A percentile compares a stretch with the other conserved stretches of the same genome.
Evolutionary conservation across 2,888 invertebrate species (phyloP).

Genomic region (Oscheius sp.): DNA sequence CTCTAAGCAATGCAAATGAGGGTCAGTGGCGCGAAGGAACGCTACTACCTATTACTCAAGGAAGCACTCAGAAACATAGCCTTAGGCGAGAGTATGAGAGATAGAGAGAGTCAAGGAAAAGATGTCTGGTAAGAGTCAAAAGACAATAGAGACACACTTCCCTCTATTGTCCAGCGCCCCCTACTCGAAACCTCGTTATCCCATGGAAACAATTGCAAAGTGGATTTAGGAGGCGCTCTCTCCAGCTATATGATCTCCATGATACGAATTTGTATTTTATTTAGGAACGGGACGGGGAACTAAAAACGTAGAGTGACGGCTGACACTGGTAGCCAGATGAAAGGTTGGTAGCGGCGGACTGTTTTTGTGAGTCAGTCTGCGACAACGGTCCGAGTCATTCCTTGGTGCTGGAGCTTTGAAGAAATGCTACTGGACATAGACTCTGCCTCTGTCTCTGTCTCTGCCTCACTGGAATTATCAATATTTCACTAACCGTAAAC

Average conservation of each 20-base stretch:
- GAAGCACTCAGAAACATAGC: not conserved
- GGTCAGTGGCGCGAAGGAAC: not conserved
- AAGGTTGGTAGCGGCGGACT: not conserved
- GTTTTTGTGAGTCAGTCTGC: not conserved
- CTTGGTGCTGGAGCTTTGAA: not conserved
- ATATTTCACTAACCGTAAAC: too few relatives aligned
- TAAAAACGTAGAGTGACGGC: not conserved
- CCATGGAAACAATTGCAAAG: conserved; percentile 11
- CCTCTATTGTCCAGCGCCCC: not conserved
- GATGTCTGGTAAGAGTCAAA: not conserved
- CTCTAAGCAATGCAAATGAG: conserved; percentile 11
- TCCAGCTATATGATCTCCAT: not conserved
- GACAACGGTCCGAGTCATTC: not conserved
- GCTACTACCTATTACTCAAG: too few relatives aligned
- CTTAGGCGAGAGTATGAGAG: not conserved
- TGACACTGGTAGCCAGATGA: not conserved
- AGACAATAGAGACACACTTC: not conserved
- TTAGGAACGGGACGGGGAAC: not conserved
- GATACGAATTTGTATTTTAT: not conserved
- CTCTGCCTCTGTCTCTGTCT: too few relatives aligned
- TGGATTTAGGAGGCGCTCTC: conserved; percentile 10
- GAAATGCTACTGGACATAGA: not conserved
- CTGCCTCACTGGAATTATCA: too few relatives aligned
- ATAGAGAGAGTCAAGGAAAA: not conserved
- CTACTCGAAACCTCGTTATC: conserved; percentile 17